Conservation (phyloP, 2,113 vertebrate genomes). For the Phaetusa simplex region DNA sequence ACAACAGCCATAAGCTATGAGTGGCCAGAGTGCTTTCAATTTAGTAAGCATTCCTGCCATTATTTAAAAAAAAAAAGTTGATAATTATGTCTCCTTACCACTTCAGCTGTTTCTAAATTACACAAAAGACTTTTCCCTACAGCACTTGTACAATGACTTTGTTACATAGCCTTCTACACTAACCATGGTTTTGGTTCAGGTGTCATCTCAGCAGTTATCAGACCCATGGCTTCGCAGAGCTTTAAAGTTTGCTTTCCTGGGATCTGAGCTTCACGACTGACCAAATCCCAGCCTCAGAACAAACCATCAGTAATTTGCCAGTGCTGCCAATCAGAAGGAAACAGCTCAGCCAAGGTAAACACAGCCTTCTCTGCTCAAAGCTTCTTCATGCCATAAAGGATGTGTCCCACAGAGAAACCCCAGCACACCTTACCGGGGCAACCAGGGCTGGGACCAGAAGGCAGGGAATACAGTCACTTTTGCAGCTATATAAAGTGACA, state of each 20-base stretch:
- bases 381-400: background rate
- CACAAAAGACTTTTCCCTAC: background rate
- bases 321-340: background rate
- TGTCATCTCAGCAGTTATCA: background rate
- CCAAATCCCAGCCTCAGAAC: background rate
- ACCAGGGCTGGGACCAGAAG: background rate
- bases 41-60: background rate
- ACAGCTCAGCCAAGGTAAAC: background rate
- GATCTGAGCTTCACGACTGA: background rate
- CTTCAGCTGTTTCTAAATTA: background rate
- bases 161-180: background rate
- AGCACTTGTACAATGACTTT: background rate
- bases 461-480: background rate
- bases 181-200: background rate
- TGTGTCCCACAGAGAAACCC: background rate
- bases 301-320: background rate
- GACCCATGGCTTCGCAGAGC: background rate
- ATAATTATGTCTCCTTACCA: background rate
- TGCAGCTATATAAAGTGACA: background rate
- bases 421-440: background rate
- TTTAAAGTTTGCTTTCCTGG: background rate
- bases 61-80: background rate
- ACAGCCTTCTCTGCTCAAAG: background rate
- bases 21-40: background rate
- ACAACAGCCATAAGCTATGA: background rate